Conservation (phyloP, 2,888 invertebrate species). For the Agriopis aurantiaria region DNA sequence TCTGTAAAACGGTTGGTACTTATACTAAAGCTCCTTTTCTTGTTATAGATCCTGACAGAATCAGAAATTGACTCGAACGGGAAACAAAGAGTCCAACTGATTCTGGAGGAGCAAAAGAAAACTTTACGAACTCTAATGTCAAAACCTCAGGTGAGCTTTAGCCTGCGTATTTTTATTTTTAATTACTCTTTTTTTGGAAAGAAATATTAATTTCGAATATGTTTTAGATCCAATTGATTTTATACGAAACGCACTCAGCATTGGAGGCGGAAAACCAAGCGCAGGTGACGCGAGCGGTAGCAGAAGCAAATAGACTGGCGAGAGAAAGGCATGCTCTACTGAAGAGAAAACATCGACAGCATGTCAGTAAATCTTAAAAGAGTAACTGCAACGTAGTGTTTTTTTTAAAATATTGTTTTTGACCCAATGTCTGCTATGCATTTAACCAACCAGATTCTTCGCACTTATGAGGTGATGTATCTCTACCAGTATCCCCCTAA, state of each 20-base stretch:
- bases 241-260: constrained; percentile 94
- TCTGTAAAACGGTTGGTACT: too few relatives aligned
- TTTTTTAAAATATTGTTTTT: too few relatives aligned
- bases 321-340: constrained; percentile 88
- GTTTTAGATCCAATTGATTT: constrained; percentile 89
- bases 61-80: constrained; percentile 88
- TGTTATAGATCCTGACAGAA: constrained; percentile 86
- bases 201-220: neutral
- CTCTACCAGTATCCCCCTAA: neutral
- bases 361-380: constrained; percentile 50
- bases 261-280: constrained; percentile 91
- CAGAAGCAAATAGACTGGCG: constrained; percentile 90
- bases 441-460: neutral
- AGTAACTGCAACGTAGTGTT: too few relatives aligned
- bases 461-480: neutral
- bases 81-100: constrained; percentile 87
- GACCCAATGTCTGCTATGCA: too few relatives aligned
- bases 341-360: constrained; percentile 66
- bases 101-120: constrained; percentile 91
- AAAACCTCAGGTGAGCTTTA: constrained; percentile 88
- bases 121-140: constrained; percentile 92
- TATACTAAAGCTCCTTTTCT: neutral
- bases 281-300: constrained; percentile 89
- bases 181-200: neutral
- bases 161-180: neutral